Base-by-base conservation (phyloP, 2,113 vertebrate genomes). In the Phalacrocorax aristotelis region DNA sequence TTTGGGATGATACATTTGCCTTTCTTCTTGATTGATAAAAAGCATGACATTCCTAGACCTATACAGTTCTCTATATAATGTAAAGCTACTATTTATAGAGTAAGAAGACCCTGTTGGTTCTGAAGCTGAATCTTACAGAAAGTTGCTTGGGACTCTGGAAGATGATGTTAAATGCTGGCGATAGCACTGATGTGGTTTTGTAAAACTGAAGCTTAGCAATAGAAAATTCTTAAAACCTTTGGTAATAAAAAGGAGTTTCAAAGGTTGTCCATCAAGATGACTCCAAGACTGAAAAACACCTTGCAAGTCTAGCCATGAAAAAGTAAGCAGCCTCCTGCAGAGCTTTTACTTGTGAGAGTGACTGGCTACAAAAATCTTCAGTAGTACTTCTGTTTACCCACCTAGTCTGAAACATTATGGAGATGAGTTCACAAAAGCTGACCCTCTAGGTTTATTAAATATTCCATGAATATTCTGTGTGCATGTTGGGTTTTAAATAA, bases 391-490 rank as follows among this genome's bases (percentile, higher is more conserved):
- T 92, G 90, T 95, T 87, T 83, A 95, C 88, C 87, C 89, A 87
- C 87, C 88, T 91, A 97, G 96, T 93, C 94, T 94, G 93, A 97
- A 97, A 96, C 95, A 98, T 98, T 98, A 98, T 98, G 98, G 98
- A 98, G 98, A 98, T 97, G 96, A 98, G 96, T 69, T 90, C 95
- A 96, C 95, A 97, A 97, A 92, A 96, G 85, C 84, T 98, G 97
- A 98, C 97, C 98, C 98, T 97, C 95, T 91, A 98, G 95, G 97
- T 98, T 98, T 97, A 98, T 97, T 98, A 98, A 97, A 97, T 97
- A 98, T 98, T 97, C 95, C 97, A 51, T 72, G 60, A 95, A 85
- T 95, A 96, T 90, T 95, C 95, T 82, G 64, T 52, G 94, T 82
- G 89, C 94, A 96, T 77, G 83, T 83, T 96, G 95, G 36, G 94